Percentiles rank a stretch among this genome's conserved stretches.
phyloP scores from a whole-genome alignment of 2,888 invertebrate genomes.

The Anaspis maculata region DNA sequence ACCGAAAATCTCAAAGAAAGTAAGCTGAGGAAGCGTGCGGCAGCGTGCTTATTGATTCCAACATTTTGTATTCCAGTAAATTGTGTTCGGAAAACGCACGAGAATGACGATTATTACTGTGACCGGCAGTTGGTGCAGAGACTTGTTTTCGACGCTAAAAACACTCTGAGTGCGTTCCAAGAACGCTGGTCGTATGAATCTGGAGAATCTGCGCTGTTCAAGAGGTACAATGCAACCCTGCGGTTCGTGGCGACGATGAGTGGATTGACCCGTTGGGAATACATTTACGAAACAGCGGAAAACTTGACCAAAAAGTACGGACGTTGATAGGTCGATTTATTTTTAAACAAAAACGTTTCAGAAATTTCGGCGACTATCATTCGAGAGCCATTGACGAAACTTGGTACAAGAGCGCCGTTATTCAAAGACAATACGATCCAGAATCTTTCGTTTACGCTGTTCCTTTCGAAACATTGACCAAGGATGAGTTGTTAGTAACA shows the following conservation, averaged over 20 bases:
- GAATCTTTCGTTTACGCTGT: slow-evolving; percentile 73
- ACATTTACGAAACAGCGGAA: slow-evolving; percentile 52
- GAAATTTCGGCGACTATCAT: slow-evolving; percentile 70
- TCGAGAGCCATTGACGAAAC: slow-evolving; percentile 76
- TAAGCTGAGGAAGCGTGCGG: too few species aligned
- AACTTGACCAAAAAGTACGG: slow-evolving; percentile 20
- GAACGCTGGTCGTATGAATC: slow-evolving; percentile 31
- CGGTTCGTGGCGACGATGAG: slow-evolving; percentile 84
- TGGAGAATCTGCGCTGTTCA: slow-evolving; percentile 49
- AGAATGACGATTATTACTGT: slow-evolving; percentile 70
- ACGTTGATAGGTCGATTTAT: slow-evolving; percentile 1
- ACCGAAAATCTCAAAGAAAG: slow-evolving; percentile 14
- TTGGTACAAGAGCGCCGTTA: slow-evolving; percentile 85
- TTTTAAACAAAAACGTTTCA: too few species aligned
- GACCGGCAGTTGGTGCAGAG: slow-evolving; percentile 78
- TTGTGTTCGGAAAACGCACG: slow-evolving; percentile 56
- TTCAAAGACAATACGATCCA: slow-evolving; percentile 70
- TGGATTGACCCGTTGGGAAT: slow-evolving; percentile 82
- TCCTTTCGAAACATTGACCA: slow-evolving; percentile 46
- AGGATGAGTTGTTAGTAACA: slow-evolving; percentile 59
- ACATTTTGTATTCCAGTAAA: too few species aligned
- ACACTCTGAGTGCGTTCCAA: slow-evolving; percentile 48
- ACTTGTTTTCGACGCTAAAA: slow-evolving; percentile 80
- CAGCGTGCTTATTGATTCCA: too few species aligned
- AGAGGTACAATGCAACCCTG: slow-evolving; percentile 62